Base-by-base conservation (phyloP, 2,888 invertebrate genomes). In the Pseudoips prasinana region DNA sequence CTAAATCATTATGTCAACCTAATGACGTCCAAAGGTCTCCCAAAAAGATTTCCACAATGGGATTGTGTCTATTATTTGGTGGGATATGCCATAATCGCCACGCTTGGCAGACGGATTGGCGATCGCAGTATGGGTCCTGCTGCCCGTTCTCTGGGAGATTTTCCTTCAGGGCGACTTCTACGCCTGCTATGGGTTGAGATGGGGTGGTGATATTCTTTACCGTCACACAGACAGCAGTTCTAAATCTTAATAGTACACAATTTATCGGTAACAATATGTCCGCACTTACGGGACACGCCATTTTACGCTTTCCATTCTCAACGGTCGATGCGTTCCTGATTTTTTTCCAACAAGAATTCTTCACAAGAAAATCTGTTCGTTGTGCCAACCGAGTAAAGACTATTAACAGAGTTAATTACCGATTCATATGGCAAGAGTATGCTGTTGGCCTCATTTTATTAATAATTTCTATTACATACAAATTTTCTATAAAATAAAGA, bases 221-320 rank as follows among this genome's bases (percentile, higher is more conserved):
- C n/a, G n/a, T n/a, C n/a, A n/a, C n/a, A n/a, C n/a, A n/a, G n/a
- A n/a, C n/a, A n/a, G n/a, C n/a, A n/a, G n/a, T 25, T 36, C 10
- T 36, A 38, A 34, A 25, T 42, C 37, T 44, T 34, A 36, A 43
- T 53, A 43, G 36, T 58, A 58, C 51, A 39, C 41, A 46, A 58
- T 51, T 51, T 47, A 58, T 58, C 27, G 39, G 46, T 32, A 54
- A 50, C 55, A 50, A 42, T 47, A 50, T 47, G 45, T 39, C 39
- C 39, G 44, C 39, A 30, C 44, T 40, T 49, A 33, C 34, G 37
- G 44, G 44, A 32, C 44, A 36, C 47, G 40, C 40, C 42, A 66
- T 71, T 83, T 84, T 80, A 83, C 87, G 87, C 87, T 87, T 87
- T 86, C 87, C 74, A 64, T 56, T 56, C 64, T 64, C 71, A 70